Evolutionary conservation across 2,113 vertebrate genomes (phyloP), one percentile per base, ranked within the genome.

Genomic region (Otolemur garnettii): DNA sequence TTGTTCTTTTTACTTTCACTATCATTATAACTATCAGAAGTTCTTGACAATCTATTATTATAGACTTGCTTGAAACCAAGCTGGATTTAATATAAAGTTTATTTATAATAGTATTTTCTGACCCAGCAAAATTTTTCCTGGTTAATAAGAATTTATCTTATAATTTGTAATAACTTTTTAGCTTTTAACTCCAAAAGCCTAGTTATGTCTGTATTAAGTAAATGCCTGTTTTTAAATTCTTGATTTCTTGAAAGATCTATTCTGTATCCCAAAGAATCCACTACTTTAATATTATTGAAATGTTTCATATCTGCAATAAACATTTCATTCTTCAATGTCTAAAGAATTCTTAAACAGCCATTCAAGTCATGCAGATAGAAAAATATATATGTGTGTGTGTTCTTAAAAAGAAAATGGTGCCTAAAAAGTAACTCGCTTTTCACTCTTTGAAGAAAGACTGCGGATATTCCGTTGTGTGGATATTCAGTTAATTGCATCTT

Each of bases 101-200:
- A 42, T 60, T 95, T 97, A 45, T 21, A 33, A 7, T 95, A 90
- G 5, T 91, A 81, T 57, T 66, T 69, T 93, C 93, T 90, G 90
- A 12, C 81, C 38, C 88, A 94, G 79, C 79, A 98, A 94, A 96
- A 88, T 4, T 86, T 33, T 84, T 85, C 93, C 2, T 95, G 94
- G 71, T 74, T 97, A 95, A 93, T 66, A 79, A 92, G 84, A 97
- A 95, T 94, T 91, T 17, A 77, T 96, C 77, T 96, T 96, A 94
- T 28, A 59, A 62, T 97, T 97, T 98, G 71, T 92, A 97, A 86
- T 97, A 79, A 95, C 9, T 95, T 98, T 97, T 96, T 78, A 74
- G 7, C 96, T 97, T 59, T 96, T 68, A 96, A 95, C 98, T 18
- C 64, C 91, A 71, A 80, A 97, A 98, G 24, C 11, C 45, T 97